phyloP scores from a whole-genome alignment of 2,797 vertebrate genomes.

The Lophotriccus pileatus region DNA sequence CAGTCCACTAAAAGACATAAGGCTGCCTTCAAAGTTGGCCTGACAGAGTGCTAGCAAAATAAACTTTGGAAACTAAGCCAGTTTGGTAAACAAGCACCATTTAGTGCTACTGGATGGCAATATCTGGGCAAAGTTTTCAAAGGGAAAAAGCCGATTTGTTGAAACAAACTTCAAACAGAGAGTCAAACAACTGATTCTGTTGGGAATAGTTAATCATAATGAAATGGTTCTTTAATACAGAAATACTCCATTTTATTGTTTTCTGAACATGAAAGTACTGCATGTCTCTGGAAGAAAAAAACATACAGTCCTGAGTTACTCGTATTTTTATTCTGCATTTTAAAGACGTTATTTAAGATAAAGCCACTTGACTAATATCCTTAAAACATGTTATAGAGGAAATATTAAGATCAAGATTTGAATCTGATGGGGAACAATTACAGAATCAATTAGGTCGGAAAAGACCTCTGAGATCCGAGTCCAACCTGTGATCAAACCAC shows the following conservation, averaged over 20 bases:
- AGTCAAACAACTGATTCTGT: neutral
- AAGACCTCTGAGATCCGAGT: neutral
- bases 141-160: neutral
- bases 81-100: neutral
- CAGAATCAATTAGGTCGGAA: neutral
- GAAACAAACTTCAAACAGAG: neutral
- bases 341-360: neutral
- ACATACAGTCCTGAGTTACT: fast-evolving
- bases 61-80: neutral
- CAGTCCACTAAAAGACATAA: neutral
- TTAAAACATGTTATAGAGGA: neutral
- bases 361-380: neutral
- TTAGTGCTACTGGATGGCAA: neutral
- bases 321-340: neutral
- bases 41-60: neutral
- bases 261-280: neutral
- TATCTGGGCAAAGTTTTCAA: neutral
- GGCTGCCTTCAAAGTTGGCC: neutral
- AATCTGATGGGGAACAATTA: neutral
- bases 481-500: neutral
- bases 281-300: neutral
- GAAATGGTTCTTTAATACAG: neutral
- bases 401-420: neutral
- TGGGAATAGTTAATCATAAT: neutral
- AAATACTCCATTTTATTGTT: neutral